Percentiles rank a stretch among this genome's conserved stretches.
phyloP scores from a whole-genome alignment of 2,113 vertebrate genomes.

The Porphyrio hochstetteri region DNA sequence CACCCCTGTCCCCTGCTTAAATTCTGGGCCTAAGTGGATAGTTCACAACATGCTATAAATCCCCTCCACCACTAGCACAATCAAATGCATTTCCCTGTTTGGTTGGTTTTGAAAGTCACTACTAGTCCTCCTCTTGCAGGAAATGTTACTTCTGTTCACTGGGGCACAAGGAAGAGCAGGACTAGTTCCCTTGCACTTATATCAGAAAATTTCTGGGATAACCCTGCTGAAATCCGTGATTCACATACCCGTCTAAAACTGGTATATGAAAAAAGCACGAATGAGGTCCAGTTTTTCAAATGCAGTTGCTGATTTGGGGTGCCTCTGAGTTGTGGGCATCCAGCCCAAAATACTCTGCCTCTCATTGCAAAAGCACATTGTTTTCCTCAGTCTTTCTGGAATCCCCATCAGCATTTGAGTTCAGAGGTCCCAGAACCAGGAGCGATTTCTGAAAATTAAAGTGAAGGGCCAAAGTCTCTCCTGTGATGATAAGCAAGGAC shows the following conservation, averaged over 20 bases:
- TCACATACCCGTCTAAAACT: neutral
- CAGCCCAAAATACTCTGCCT: neutral
- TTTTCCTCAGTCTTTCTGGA: neutral
- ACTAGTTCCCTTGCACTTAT: neutral
- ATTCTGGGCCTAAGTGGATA: constrained; percentile 26
- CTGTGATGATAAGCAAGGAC: neutral
- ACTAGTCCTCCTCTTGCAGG: neutral
- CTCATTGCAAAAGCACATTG: neutral
- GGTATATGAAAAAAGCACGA: neutral
- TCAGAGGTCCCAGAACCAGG: neutral
- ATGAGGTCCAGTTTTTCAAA: neutral
- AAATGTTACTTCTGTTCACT: neutral
- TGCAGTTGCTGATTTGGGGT: neutral
- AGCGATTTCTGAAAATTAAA: neutral
- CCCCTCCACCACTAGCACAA: constrained; percentile 28
- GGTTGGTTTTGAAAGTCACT: neutral
- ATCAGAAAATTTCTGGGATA: neutral
- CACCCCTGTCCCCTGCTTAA: neutral
- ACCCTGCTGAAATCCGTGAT: neutral
- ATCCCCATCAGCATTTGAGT: neutral
- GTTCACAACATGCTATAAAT: constrained; percentile 60
- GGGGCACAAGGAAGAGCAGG: neutral
- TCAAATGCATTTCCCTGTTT: constrained; percentile 31
- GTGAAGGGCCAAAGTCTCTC: neutral
- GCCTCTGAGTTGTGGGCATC: neutral